Base-by-base conservation (phyloP, 2,113 vertebrate species). In the Upupa epops region DNA sequence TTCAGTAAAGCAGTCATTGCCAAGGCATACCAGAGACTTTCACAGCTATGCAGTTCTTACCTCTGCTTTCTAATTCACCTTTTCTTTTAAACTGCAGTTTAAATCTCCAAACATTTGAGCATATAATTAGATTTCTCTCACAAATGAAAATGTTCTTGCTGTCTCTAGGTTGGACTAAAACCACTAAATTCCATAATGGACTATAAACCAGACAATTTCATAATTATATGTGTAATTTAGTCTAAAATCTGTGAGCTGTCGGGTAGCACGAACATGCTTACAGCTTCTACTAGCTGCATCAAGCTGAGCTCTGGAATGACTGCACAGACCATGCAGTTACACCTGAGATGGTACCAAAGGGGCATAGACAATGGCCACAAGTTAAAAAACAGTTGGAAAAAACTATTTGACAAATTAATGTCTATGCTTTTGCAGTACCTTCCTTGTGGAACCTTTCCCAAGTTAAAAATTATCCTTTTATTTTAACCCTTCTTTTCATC, bases 61-160 rank as follows among this genome's bases (percentile, higher is more conserved):
- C 48, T 92, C 88, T 83, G 36, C 24, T 78, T 91, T 92, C 9
- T 85, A 71, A 79, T 74, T 76, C 25, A 77, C 29, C 9, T 52
- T 45, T 15, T 89, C 21, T 90, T 77, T 80, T 54, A 77, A 94
- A 52, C 64, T 74, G 32, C 16, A 54, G n/a, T 56, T 85, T 24
- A 72, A 52, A 83, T 74, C 14, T 92, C 94, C 84, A 74, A 58
- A 87, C 64, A 49, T 36, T 82, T 86, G 49, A 89, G 80, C n/a
- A 11, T 73, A 7, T 46, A 76, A 89, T 89, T 86, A 81, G 61
- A 58, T 84, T 77, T 85, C 32, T 60, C 61, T 86, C 40, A 32
- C 42, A n/a, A 65, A 74, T 73, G 12, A 65, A 42, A 15, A 14
- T 74, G 10, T 91, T 74, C 4, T 78, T 78, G 11, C n/a, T 12